Base-by-base conservation (phyloP, 2,888 invertebrate species). In the Xylocampa areola region DNA sequence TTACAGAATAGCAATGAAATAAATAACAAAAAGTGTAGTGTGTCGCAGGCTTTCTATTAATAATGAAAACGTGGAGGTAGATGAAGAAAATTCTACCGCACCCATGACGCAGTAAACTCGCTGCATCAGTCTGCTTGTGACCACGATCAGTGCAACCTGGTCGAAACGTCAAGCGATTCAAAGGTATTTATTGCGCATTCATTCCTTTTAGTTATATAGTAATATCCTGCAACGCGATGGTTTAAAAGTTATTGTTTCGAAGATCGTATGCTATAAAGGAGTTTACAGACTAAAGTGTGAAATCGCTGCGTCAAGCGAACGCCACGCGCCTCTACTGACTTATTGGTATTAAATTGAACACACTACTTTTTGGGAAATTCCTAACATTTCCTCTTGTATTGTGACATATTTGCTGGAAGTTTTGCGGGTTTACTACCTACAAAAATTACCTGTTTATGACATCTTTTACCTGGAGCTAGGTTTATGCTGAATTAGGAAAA, bases 311-410 rank as follows among this genome's bases (percentile, higher is more conserved):
- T 86, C 85, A 84, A 77, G 60, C 45, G 54, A 69, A 70, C 68
- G 59, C 69, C 65, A 68, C 57, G 67, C 66, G 68, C 71, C 59
- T 71, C 73, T 63, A 66, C 77, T 77, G 82, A 85, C 87, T 87
- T 87, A 87, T 86, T 87, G 87, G 84, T 82, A 83, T 87, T 84
- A 86, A 86, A 87, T 86, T 87, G 85, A 83, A 81, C 79, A 74
- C 58, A 73, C 68, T 69, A 80, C 68, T 75, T 84, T 83, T 84
- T 82, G 75, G 75, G 63, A 68, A 77, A 75, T 70, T 78, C 73
- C 66, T 67, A 59, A 66, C 57, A 33, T 64, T 65, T 70, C 49
- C 62, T 60, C 67, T 50, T 49, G 65, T 54, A 68, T 66, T 72
- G 57, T 61, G 57, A 60, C 62, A 57, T 66, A 66, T 70, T 75